Conservation (phyloP, 2,888 invertebrate species). For the Dione vanillae region DNA sequence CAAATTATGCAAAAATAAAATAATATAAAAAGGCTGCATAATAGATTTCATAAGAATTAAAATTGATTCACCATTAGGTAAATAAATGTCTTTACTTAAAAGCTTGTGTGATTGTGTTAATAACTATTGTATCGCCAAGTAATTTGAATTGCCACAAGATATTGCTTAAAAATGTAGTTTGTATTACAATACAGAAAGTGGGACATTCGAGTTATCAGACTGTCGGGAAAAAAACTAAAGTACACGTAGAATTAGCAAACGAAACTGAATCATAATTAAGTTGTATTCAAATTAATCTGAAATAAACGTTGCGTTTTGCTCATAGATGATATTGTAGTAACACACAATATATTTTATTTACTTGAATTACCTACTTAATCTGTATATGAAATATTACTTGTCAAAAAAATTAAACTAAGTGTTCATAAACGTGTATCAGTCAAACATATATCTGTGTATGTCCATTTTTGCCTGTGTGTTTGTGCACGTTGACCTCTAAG, state of each 20-base stretch:
- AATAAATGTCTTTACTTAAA: neutral
- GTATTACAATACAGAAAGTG: slow-evolving; percentile 31
- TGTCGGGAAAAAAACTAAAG: slow-evolving; percentile 25
- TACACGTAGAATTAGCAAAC: slow-evolving; percentile 32
- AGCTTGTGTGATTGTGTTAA: slow-evolving; percentile 10
- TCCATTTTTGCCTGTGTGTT: too few species aligned
- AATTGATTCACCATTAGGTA: neutral
- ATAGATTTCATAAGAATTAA: neutral
- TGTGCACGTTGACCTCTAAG: too few species aligned
- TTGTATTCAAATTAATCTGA: slow-evolving; percentile 14
- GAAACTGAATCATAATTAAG: neutral
- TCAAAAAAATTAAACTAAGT: too few species aligned
- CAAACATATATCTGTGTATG: too few species aligned
- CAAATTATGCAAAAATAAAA: neutral
- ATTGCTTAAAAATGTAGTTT: slow-evolving; percentile 24
- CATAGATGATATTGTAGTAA: too few species aligned
- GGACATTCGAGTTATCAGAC: slow-evolving; percentile 11
- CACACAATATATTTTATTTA: too few species aligned
- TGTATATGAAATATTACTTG: too few species aligned
- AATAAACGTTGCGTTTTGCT: neutral
- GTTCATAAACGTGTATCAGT: too few species aligned
- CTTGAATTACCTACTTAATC: too few species aligned
- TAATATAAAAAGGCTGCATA: neutral
- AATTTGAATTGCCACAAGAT: neutral
- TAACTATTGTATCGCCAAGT: neutral